These are phyloP conservation scores for Cheirogaleus major DNA, from an alignment of 2,797 vertebrate genomes.

Conservation along the genomic window DNA sequence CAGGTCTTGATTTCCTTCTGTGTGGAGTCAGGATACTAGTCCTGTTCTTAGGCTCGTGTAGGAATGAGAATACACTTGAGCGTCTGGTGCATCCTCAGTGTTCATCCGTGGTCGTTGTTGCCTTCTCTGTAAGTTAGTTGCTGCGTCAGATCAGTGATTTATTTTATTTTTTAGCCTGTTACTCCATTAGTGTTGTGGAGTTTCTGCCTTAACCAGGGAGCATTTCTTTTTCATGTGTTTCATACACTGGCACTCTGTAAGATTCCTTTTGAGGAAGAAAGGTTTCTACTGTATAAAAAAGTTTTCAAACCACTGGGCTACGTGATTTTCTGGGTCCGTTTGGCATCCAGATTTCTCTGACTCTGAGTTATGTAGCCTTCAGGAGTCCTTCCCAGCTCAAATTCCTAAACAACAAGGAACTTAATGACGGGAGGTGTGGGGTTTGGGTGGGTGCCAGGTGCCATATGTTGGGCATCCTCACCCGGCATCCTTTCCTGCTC, in stretches of 20 bases:
- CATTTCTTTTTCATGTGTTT: not conserved
- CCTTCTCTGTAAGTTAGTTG: not conserved
- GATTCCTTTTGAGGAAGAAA: not conserved
- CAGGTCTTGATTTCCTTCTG: not conserved
- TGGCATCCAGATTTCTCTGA: not conserved
- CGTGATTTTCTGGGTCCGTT: not conserved
- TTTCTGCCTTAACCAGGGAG: not conserved
- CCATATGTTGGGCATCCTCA: not conserved
- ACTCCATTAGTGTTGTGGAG: not conserved
- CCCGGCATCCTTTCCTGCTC: not conserved
- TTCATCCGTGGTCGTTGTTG: rapidly evolving
- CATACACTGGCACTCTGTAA: no score
- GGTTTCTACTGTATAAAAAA: not conserved
- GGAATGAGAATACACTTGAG: rapidly evolving
- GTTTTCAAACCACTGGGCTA: not conserved
- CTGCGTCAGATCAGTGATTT: not conserved
- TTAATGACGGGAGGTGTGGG: conserved; percentile 15
- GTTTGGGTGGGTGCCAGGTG: not conserved
- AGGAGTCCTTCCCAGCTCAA: not conserved
- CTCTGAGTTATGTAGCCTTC: not conserved
- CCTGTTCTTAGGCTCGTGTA: rapidly evolving
- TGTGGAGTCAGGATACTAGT: not conserved
- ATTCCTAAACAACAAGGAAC: not conserved
- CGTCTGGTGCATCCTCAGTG: not conserved
- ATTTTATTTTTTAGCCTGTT: not conserved